These are phyloP conservation scores for Timandra comae DNA, from an alignment of 2,888 invertebrate species.

Conservation along the genomic window DNA sequence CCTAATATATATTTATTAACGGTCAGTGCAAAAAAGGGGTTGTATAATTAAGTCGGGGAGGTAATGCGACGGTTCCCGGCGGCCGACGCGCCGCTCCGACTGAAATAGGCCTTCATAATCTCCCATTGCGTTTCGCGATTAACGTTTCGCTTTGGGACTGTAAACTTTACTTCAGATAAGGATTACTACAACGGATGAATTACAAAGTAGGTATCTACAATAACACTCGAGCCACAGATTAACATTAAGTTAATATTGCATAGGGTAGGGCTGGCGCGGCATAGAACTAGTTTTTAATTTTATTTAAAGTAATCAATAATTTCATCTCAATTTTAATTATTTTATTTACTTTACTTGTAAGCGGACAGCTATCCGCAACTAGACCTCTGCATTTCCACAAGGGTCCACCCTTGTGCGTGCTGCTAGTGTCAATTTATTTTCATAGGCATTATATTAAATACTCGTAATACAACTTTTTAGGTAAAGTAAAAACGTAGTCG, in stretches of 20 bases:
- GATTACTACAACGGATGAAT: conserved; percentile 42
- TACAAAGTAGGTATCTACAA: conserved; percentile 25
- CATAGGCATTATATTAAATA: no score
- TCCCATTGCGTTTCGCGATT: conserved; percentile 33
- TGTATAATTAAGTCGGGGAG: neutral
- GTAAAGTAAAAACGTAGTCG: no score
- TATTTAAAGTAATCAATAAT: no score
- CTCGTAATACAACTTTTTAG: no score
- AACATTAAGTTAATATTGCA: conserved; percentile 6
- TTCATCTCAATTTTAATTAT: no score
- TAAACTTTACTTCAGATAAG: conserved; percentile 46
- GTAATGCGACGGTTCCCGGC: neutral
- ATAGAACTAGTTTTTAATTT: no score
- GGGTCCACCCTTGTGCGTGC: no score
- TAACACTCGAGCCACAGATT: conserved; percentile 20
- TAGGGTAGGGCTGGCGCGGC: no score
- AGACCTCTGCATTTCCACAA: no score
- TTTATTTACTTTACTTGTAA: no score
- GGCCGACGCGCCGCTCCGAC: conserved; percentile 15
- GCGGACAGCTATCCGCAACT: no score
- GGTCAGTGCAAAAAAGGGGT: neutral
- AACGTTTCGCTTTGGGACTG: conserved; percentile 40
- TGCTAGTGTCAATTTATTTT: no score
- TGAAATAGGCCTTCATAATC: conserved; percentile 25
- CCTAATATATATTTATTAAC: neutral